Conservation (phyloP, 2,888 invertebrate genomes). For the Charanyca ferruginea region DNA sequence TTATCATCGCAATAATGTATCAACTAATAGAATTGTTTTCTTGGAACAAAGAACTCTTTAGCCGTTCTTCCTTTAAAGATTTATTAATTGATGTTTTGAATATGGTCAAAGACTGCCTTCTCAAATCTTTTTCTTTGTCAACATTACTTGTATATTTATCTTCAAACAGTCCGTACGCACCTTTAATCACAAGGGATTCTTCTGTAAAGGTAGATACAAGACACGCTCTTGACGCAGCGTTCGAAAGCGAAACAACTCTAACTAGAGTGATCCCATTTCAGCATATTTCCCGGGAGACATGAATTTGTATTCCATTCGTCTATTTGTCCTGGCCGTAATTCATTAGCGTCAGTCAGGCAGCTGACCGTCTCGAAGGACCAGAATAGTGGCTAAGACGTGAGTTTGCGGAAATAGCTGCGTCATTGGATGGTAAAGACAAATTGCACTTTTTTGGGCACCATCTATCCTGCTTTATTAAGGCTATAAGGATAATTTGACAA, state of each 20-base stretch:
- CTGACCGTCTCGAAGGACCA: conserved; percentile 59
- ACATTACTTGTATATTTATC: neutral
- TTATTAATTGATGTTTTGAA: neutral
- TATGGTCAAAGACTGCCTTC: neutral
- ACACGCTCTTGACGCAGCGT: conserved; percentile 30
- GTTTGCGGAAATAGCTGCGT: conserved; percentile 45
- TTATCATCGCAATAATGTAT: neutral
- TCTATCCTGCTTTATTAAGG: conserved; percentile 44
- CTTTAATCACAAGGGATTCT: conserved; percentile 40
- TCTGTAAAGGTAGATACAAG: conserved; percentile 33
- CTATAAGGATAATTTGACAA: conserved; percentile 51
- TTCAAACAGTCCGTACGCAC: conserved; percentile 45
- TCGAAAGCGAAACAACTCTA: conserved; percentile 50
- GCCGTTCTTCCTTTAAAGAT: neutral
- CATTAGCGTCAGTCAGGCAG: conserved; percentile 65
- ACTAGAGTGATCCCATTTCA: conserved; percentile 59
- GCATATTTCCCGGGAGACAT: conserved; percentile 64
- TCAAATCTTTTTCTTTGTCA: conserved; percentile 11
- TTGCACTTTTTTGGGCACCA: conserved; percentile 54
- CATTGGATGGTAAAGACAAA: conserved; percentile 37
- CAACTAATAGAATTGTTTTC: neutral
- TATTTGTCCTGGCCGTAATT: conserved; percentile 65
- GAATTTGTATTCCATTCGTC: conserved; percentile 68
- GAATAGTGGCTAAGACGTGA: conserved; percentile 37
- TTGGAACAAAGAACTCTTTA: neutral